phyloP scores from a whole-genome alignment of 1,140 invertebrate species.

The Tribolium madens region DNA sequence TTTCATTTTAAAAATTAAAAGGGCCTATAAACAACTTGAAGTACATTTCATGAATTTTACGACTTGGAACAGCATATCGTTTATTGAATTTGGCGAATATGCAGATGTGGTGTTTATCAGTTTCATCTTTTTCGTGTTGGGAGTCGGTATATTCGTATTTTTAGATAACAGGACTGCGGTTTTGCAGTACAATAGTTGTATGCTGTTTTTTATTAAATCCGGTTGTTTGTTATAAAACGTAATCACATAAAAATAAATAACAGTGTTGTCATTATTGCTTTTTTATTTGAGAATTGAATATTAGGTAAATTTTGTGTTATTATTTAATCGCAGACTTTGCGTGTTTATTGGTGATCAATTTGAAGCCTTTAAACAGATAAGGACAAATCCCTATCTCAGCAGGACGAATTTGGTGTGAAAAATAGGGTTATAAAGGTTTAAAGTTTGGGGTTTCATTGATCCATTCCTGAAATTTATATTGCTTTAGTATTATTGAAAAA shows the following conservation, averaged over 20 bases:
- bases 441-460: conserved; percentile 9
- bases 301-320: not conserved
- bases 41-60: not conserved
- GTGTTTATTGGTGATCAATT: not conserved
- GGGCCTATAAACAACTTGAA: not conserved
- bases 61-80: not conserved
- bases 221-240: not conserved
- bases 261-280: too few species aligned
- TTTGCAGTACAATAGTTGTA: not conserved
- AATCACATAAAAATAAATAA: too few species aligned
- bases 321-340: not conserved
- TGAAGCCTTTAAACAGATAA: not conserved
- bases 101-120: not conserved
- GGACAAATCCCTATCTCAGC: not conserved
- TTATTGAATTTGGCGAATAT: not conserved
- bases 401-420: conserved; percentile 21
- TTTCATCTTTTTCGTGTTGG: not conserved
- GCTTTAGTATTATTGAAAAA: conserved; percentile 9
- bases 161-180: not conserved
- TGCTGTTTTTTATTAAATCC: not conserved
- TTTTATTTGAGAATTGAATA: too few species aligned
- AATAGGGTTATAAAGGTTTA: not conserved
- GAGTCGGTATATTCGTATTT: too few species aligned
- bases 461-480: conserved; percentile 22
- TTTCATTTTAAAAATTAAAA: too few species aligned